Evolutionary conservation across 2,113 vertebrate genomes (phyloP).

Genomic region (Tetrao urogallus): DNA sequence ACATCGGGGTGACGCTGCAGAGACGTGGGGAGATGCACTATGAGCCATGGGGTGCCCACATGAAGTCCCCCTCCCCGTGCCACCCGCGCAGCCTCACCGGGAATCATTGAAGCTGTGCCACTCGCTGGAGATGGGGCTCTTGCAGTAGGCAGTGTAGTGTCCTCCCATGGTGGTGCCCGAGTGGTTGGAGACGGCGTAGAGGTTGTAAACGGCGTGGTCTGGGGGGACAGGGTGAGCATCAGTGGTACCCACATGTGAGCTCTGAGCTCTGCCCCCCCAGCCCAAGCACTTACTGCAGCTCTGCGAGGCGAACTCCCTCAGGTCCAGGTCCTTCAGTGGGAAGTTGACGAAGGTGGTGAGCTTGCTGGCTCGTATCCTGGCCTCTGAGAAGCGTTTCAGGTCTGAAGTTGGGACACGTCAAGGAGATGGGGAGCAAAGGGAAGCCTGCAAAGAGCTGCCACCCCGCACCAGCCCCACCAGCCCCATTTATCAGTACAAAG

Average conservation of each 20-base stretch:
- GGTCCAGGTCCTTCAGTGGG: conserved; percentile 93
- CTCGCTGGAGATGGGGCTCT: conserved; percentile 86
- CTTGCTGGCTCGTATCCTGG: conserved; percentile 89
- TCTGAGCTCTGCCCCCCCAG: rapidly evolving
- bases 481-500: conserved; percentile 42
- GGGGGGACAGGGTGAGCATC: background rate
- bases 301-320: conserved; percentile 90
- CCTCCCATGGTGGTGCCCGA: conserved; percentile 93
- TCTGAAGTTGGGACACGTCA: conserved; percentile 80
- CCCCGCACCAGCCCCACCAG: rapidly evolving
- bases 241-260: background rate
- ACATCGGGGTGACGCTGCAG: conserved; percentile 92
- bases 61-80: background rate
- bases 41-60: background rate
- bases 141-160: conserved; percentile 97
- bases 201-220: conserved; percentile 91
- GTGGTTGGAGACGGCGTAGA: conserved; percentile 96
- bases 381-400: conserved; percentile 95
- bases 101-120: conserved; percentile 96
- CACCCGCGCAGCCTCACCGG: conserved; percentile 76
- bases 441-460: rapidly evolving
- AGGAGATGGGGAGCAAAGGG: conserved; percentile 60
- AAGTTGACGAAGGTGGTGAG: conserved; percentile 95
- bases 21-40: background rate
- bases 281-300: conserved; percentile 83